A percentile compares a stretch with the other conserved stretches of the same genome.
Evolutionary conservation across 2,113 vertebrate species (phyloP).

Genomic region (Microcebus tavaratra): DNA sequence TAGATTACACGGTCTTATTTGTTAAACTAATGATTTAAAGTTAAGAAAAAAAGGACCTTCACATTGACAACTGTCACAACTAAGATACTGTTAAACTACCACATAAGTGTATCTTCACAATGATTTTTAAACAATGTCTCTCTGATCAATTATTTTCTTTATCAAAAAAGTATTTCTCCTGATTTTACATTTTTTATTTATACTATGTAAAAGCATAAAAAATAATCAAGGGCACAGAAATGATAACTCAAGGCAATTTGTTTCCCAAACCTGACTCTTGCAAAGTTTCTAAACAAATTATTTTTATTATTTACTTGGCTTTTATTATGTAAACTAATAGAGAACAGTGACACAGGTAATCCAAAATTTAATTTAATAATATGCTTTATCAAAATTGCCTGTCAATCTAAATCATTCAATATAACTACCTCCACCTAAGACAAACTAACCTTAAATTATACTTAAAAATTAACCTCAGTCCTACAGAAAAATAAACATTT

Average conservation of each 20-base stretch:
- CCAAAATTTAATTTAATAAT: background rate
- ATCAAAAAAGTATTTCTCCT: background rate
- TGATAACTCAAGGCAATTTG: background rate
- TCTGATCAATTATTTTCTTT: constrained; percentile 27
- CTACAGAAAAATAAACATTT: background rate
- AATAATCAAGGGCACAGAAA: background rate
- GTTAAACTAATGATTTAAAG: constrained; percentile 32
- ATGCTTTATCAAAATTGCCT: constrained; percentile 19
- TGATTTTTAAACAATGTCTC: background rate
- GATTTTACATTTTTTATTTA: constrained; percentile 33
- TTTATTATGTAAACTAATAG: constrained; percentile 29
- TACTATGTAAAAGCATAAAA: background rate
- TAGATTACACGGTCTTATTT: background rate
- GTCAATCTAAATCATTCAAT: background rate
- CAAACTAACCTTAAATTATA: background rate
- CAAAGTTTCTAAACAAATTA: background rate
- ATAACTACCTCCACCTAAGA: background rate
- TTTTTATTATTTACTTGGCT: background rate
- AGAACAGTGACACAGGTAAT: background rate
- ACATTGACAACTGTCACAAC: background rate
- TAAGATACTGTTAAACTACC: background rate
- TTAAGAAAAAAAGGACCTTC: background rate
- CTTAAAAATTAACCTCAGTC: background rate
- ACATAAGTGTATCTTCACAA: background rate
- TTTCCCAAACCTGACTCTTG: background rate